These are phyloP conservation scores for Muscicapa adusta DNA, from an alignment of 2,113 vertebrate species.

Conservation along the genomic window DNA sequence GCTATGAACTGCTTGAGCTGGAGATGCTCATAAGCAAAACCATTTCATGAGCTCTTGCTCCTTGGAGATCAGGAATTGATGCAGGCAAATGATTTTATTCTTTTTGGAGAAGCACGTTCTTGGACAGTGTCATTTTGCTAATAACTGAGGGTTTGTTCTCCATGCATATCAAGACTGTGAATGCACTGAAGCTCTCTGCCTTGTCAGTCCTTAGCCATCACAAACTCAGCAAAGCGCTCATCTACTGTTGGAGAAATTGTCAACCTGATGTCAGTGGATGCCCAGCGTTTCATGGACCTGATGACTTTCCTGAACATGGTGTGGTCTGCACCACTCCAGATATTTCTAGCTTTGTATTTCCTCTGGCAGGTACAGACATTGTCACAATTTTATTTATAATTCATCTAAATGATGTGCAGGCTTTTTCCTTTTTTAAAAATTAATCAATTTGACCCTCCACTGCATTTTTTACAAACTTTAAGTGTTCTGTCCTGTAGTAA, in stretches of 20 bases:
- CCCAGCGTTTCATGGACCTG: conserved; percentile 91
- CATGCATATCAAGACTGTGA: neutral
- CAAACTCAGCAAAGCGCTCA: conserved; percentile 86
- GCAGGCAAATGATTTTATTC: neutral
- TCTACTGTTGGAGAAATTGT: conserved; percentile 93
- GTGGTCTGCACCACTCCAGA: conserved; percentile 96
- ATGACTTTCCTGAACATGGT: conserved; percentile 88
- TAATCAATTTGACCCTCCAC: neutral
- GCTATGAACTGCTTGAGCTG: neutral
- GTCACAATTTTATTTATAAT: neutral
- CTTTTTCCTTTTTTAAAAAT: neutral
- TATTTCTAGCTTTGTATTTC: conserved; percentile 89
- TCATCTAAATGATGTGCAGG: neutral
- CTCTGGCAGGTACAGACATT: conserved; percentile 85
- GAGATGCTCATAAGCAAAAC: neutral
- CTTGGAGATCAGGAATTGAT: neutral
- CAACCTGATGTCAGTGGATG: conserved; percentile 97
- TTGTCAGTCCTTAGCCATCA: conserved; percentile 87
- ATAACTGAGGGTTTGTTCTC: neutral
- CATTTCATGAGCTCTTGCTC: neutral
- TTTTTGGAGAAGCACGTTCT: neutral
- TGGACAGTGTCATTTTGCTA: neutral
- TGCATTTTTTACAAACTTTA: neutral
- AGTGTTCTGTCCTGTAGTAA: neutral
- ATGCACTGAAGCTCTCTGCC: neutral